phyloP scores from a whole-genome alignment of 2,888 invertebrate species.

The Chesias legatella region DNA sequence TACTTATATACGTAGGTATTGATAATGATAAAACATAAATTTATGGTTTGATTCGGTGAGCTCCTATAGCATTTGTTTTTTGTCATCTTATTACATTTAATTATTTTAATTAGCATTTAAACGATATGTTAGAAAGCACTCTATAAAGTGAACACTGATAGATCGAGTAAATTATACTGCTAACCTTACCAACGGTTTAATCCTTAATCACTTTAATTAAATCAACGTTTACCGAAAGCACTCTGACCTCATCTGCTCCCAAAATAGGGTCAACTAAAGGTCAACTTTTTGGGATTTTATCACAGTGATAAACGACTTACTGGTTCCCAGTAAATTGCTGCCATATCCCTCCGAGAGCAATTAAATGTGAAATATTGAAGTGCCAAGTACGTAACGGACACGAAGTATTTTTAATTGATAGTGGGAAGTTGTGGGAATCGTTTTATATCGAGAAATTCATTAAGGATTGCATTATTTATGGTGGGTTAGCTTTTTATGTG shows the following conservation, averaged over 20 bases:
- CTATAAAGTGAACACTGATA: too few relatives aligned
- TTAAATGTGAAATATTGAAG: constrained; percentile 23
- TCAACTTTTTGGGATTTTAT: constrained; percentile 30
- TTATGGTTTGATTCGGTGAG: too few relatives aligned
- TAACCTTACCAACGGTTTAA: too few relatives aligned
- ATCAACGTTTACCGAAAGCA: background rate
- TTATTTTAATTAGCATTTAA: too few relatives aligned
- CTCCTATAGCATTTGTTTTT: too few relatives aligned
- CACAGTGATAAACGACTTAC: constrained; percentile 31
- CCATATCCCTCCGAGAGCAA: constrained; percentile 19
- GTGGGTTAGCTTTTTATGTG: background rate
- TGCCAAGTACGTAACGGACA: constrained; percentile 11
- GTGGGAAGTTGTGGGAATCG: background rate
- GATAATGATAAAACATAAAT: too few relatives aligned
- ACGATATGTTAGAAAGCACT: too few relatives aligned
- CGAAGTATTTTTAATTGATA: constrained; percentile 12
- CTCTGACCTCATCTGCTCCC: constrained; percentile 11
- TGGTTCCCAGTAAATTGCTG: constrained; percentile 17
- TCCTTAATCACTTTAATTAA: constrained; percentile 1
- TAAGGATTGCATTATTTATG: too few relatives aligned
- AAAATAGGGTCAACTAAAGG: constrained; percentile 24
- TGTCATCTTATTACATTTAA: too few relatives aligned
- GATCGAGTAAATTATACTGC: too few relatives aligned
- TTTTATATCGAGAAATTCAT: too few relatives aligned
- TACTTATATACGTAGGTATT: too few relatives aligned